phyloP scores from a whole-genome alignment of 2,888 invertebrate species.

The Zygogramma bicolorata region DNA sequence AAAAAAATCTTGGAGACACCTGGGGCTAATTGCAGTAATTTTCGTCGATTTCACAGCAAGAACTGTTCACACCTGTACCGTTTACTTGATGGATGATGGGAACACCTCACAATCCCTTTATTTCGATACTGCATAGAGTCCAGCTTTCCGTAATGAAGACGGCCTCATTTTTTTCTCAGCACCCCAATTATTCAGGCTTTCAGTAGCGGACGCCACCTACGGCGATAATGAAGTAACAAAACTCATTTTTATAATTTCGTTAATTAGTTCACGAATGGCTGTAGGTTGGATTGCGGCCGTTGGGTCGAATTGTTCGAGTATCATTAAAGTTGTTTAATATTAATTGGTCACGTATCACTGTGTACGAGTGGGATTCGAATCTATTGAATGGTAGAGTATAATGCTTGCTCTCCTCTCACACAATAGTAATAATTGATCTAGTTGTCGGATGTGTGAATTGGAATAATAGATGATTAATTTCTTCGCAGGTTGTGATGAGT shows the following conservation, averaged over 20 bases:
- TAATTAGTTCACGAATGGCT: background rate
- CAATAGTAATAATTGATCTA: background rate
- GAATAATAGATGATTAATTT: too few species aligned
- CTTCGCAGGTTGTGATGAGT: too few species aligned
- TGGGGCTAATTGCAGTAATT: too few species aligned
- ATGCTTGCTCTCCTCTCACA: too few species aligned
- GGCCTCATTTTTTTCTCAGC: conserved; percentile 34
- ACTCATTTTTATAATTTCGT: background rate
- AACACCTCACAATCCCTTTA: conserved; percentile 24
- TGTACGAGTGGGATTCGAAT: background rate
- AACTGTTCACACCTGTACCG: too few species aligned
- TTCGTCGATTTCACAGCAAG: too few species aligned
- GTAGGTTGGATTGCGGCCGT: background rate
- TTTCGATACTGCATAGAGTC: conserved; percentile 26
- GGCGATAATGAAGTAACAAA: conserved; percentile 50
- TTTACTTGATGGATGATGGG: background rate
- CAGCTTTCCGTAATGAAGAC: conserved; percentile 31
- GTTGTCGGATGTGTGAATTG: background rate
- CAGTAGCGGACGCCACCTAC: conserved; percentile 56
- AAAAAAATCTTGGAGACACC: too few species aligned
- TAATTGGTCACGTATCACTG: background rate
- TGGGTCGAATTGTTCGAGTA: background rate
- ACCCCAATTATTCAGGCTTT: conserved; percentile 55
- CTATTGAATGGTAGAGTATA: background rate
- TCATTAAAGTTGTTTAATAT: background rate